phyloP scores from a whole-genome alignment of 2,888 invertebrate species.

The Balanococcus diminutus region DNA sequence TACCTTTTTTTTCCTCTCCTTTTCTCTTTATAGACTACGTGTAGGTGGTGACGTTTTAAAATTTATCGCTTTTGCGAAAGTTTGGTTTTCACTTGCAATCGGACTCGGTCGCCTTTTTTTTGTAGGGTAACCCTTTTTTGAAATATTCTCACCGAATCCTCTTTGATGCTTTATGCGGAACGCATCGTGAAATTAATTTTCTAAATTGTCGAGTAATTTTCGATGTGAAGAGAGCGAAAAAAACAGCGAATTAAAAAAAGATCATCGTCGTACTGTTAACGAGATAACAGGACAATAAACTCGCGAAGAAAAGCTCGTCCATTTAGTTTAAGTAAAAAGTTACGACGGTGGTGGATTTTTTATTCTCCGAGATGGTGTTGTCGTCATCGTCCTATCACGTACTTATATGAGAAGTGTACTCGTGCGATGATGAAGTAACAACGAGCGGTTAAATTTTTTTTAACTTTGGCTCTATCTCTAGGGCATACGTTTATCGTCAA shows the following conservation, averaged over 20 bases:
- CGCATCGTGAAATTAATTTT: slow-evolving; percentile 13
- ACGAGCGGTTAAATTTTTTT: slow-evolving; percentile 18
- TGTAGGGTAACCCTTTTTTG: not conserved
- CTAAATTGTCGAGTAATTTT: not conserved
- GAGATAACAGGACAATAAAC: slow-evolving; percentile 19
- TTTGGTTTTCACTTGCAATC: not conserved
- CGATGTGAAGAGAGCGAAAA: not conserved
- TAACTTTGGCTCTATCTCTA: not conserved
- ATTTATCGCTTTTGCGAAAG: not conserved
- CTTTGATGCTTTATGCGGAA: not conserved
- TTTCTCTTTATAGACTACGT: too few relatives aligned
- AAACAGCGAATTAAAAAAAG: not conserved
- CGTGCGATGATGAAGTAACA: not conserved
- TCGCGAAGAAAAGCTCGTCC: not conserved
- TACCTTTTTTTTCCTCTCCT: too few relatives aligned
- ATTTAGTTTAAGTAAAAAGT: slow-evolving; percentile 9
- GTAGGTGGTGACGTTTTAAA: not conserved
- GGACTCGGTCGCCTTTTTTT: not conserved
- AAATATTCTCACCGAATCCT: not conserved
- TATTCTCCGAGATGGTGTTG: not conserved
- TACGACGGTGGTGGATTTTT: not conserved
- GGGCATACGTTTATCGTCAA: slow-evolving; percentile 30
- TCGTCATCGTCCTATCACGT: slow-evolving; percentile 1
- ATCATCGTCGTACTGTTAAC: slow-evolving; percentile 12
- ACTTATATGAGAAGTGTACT: not conserved